Base-by-base conservation (phyloP, 1,140 invertebrate genomes). In the Drosophila melanogaster region DNA sequence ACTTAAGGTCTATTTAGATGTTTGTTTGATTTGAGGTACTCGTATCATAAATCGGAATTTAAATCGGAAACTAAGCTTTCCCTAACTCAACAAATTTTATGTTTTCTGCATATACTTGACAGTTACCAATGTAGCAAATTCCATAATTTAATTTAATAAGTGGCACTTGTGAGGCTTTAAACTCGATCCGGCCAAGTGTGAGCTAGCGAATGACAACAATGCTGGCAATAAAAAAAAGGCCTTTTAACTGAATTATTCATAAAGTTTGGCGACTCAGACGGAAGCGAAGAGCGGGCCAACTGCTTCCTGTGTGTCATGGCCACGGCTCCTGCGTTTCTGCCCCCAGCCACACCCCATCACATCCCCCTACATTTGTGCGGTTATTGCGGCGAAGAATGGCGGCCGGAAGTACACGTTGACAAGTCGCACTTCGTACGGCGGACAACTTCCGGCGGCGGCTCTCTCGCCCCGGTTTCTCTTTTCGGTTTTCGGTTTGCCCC, bases 361-460 rank as follows among this genome's bases (percentile, higher is more conserved):
- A 44, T 30, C 24, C 43, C 50, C 33, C 30, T 10, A 14, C 62
- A 19, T 41, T 66, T 46, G 60, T 81, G 83, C 60, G 79, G 79
- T 77, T 76, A 77, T 76, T 86, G 83, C 41, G 84, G 86, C 81
- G 59, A 81, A 74, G 65, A 73, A 74, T 69, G 81, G 75, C 81
- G 75, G 80, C 81, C 86, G 86, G 86, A 90, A 90, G 86, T 90
- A 81, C 81, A 90, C 86, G 86, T 90, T 90, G 86, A 90, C 86
- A 90, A 90, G 86, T 90, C 86, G 86, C 86, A 90, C 86, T 90
- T 90, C 86, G 84, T 89, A 89, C 77, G 79, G 84, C 77, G 84
- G 77, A 89, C 84, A 89, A 89, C 84, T 89, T 89, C 84, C 84
- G 84, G 72, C 62, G 60, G 54, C 60, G 59, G 44, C 59, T 55